A percentile compares a stretch with the other conserved stretches of the same genome.
These are phyloP conservation scores for Lepus oiostolus DNA, from an alignment of 2,797 vertebrate species.

Conservation along the genomic window DNA sequence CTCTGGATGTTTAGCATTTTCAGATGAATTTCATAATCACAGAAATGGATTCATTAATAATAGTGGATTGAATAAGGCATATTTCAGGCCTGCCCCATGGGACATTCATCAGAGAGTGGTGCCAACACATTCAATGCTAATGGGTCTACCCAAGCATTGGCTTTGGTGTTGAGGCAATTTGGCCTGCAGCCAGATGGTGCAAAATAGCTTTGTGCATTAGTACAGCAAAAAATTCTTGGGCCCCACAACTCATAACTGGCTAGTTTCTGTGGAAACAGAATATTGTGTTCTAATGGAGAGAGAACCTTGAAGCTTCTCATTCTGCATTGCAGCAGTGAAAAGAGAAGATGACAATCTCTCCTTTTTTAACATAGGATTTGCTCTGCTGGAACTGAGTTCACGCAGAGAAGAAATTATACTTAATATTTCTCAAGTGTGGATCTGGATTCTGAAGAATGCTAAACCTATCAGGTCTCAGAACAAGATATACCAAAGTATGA, in stretches of 20 bases:
- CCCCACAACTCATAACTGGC: background rate
- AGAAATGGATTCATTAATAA: slow-evolving; percentile 71
- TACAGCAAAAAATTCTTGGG: background rate
- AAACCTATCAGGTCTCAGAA: background rate
- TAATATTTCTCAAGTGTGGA: slow-evolving; percentile 24
- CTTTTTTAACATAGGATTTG: background rate
- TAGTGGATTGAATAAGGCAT: slow-evolving; percentile 37
- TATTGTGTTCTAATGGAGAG: background rate
- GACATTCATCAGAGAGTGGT: slow-evolving; percentile 1
- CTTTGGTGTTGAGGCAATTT: slow-evolving; percentile 59
- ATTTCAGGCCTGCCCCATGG: slow-evolving; percentile 4
- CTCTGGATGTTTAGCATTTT: slow-evolving; percentile 44
- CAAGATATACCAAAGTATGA: background rate
- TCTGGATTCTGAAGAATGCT: slow-evolving; percentile 38
- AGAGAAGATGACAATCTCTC: background rate
- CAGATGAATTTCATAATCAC: slow-evolving; percentile 56
- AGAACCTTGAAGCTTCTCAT: background rate
- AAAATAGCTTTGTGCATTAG: slow-evolving; percentile 48
- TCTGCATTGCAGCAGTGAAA: background rate
- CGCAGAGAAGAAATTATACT: slow-evolving; percentile 21
- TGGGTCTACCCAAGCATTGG: slow-evolving; percentile 16
- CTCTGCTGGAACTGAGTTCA: background rate
- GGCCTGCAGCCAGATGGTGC: background rate
- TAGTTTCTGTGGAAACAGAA: background rate
- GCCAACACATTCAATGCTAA: slow-evolving; percentile 37